Conservation (phyloP, 2,888 invertebrate species). For the Dolichomitus sp. region DNA sequence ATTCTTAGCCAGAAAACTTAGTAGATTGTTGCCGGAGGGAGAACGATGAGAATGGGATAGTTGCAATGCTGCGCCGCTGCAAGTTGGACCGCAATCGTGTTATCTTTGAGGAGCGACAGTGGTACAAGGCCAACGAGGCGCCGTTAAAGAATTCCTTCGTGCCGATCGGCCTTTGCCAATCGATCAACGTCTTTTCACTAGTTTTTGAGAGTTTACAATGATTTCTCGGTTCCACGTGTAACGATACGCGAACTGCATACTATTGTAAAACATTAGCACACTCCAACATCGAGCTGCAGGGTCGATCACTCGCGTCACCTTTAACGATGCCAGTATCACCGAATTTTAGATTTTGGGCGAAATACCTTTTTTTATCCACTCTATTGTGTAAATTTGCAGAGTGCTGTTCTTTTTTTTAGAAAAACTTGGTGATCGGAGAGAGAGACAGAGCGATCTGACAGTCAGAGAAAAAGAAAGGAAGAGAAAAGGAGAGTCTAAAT, state of each 20-base stretch:
- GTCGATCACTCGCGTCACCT: constrained; percentile 76
- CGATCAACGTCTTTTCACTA: constrained; percentile 96
- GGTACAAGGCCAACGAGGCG: constrained; percentile 67
- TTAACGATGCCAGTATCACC: constrained; percentile 78
- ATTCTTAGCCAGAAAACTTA: constrained; percentile 34
- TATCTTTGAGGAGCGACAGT: constrained; percentile 63
- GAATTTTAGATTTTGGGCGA: constrained; percentile 9
- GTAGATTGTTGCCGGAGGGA: constrained; percentile 19
- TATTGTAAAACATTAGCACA: constrained; percentile 86
- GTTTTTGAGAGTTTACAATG: constrained; percentile 96
- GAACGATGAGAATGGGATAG: constrained; percentile 38
- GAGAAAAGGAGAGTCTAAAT: constrained; percentile 7
- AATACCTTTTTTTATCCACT: neutral
- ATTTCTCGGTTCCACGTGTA: constrained; percentile 98
- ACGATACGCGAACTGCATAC: constrained; percentile 93
- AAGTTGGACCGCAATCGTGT: constrained; percentile 40
- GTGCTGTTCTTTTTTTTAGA: neutral
- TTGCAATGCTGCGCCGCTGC: constrained; percentile 26
- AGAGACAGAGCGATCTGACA: neutral
- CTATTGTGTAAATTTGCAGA: constrained; percentile 36
- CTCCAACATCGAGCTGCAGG: constrained; percentile 85
- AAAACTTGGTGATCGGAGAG: neutral
- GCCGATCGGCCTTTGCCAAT: constrained; percentile 36
- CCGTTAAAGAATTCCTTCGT: constrained; percentile 53
- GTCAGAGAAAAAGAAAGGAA: neutral